Evolutionary conservation across 1,140 invertebrate genomes (phyloP), one percentile per base, ranked within the genome.

Genomic region (Dendrolimus kikuchii): DNA sequence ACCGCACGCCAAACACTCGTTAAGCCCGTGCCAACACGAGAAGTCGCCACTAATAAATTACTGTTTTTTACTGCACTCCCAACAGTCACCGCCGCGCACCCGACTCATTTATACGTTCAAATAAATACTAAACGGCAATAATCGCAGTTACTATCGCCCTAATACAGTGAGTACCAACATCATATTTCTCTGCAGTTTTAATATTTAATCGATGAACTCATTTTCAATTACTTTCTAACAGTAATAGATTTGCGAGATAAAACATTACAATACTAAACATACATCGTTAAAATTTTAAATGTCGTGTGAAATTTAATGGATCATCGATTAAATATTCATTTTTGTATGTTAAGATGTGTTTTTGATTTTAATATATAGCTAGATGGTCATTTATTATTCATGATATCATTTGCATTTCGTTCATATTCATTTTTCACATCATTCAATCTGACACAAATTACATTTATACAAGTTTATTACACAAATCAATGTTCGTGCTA

Each of bases 21-120:
- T 82, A 80, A 81, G 72, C 71, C 72, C 79, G 82, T 68, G 77
- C 81, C 73, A 83, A 83, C 78, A 83, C 81, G 81, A 85, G 81
- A 81, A 85, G 81, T 85, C 81, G 81, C 77, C 79, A 78, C 79
- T 81, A 82, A 84, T 84, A 84, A 84, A 83, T 84, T 82, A 85
- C 81, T 77, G 79, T 81, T 83, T 82, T 81, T 82, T 82, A 82
- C 82, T 73, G 73, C 74, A 78, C 71, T 71, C 66, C 75, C 57
- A 74, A 70, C 78, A 85, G 77, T 85, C 74, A 74, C 68, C 80
- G 77, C 69, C 78, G 81, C 77, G 78, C 79, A 69, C 62, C 67
- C 80, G 76, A 77, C 58, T 83, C 73, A 84, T 83, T 86, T 86
- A 76, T 86, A 86, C 83, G 78, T 83, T 78, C 78, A 80, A 84